Conservation (phyloP, 2,797 vertebrate genomes). For the Ptychadena robeensis region DNA sequence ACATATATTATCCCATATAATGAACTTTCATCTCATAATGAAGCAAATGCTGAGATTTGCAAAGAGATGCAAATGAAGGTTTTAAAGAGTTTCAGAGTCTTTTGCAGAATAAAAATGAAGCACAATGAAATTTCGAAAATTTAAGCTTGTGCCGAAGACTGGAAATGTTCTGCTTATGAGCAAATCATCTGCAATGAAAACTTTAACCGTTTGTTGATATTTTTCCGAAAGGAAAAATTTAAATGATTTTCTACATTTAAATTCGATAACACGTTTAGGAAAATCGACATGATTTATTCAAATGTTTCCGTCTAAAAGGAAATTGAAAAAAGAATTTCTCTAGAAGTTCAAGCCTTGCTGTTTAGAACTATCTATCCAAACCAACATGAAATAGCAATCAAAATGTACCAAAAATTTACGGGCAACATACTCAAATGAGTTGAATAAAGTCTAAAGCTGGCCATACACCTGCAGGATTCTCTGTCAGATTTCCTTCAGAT, state of each 20-base stretch:
- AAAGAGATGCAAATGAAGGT: constrained; percentile 38
- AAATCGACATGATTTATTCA: neutral
- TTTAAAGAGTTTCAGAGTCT: constrained; percentile 17
- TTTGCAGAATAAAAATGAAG: constrained; percentile 23
- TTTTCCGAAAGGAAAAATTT: neutral
- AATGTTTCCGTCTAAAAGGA: neutral
- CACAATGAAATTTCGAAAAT: constrained; percentile 32
- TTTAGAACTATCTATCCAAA: neutral
- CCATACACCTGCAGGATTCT: too few species aligned
- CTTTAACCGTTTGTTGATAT: neutral
- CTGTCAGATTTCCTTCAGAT: too few species aligned
- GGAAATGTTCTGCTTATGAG: neutral
- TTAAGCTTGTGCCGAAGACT: neutral
- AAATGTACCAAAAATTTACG: too few species aligned
- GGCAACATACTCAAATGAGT: too few species aligned
- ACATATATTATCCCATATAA: constrained; percentile 46
- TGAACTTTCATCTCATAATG: constrained; percentile 43
- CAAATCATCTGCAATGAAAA: neutral
- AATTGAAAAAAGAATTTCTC: neutral
- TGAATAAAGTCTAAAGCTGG: too few species aligned
- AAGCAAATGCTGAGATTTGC: constrained; percentile 25
- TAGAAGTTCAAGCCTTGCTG: neutral
- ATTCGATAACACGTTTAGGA: neutral
- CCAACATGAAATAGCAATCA: neutral
- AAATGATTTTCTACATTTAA: neutral